A percentile compares a stretch with the other conserved stretches of the same genome.
These are phyloP conservation scores for Acipenser ruthenus DNA, from an alignment of 2,797 vertebrate genomes.

Conservation along the genomic window DNA sequence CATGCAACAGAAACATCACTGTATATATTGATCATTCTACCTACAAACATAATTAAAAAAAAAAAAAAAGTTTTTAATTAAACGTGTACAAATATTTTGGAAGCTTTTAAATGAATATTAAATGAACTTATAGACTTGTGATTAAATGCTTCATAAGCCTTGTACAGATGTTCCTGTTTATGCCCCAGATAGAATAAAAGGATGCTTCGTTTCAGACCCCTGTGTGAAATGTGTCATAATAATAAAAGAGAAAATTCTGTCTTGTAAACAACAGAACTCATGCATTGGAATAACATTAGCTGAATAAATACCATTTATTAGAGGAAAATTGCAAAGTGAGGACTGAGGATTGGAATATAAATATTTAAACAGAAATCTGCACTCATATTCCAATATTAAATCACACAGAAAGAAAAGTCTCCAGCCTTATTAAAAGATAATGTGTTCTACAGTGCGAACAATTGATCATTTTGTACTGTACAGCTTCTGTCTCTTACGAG, in stretches of 20 bases:
- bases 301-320: slow-evolving; percentile 54
- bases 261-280: too few relatives aligned
- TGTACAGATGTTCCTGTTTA: too few relatives aligned
- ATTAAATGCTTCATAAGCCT: too few relatives aligned
- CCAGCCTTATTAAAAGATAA: slow-evolving; percentile 65
- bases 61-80: too few relatives aligned
- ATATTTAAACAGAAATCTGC: slow-evolving; percentile 64
- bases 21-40: too few relatives aligned
- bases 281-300: slow-evolving; percentile 29
- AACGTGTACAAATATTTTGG: not conserved
- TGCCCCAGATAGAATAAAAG: not conserved
- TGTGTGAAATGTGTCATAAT: not conserved
- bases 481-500: slow-evolving; percentile 6
- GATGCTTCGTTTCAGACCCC: not conserved
- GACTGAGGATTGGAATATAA: slow-evolving; percentile 49
- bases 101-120: not conserved
- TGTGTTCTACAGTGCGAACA: slow-evolving; percentile 48
- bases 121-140: too few relatives aligned
- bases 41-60: too few relatives aligned
- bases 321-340: slow-evolving; percentile 38
- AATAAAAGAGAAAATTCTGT: too few relatives aligned
- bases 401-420: slow-evolving; percentile 53
- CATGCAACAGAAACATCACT: too few relatives aligned
- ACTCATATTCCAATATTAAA: slow-evolving; percentile 54
- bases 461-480: slow-evolving; percentile 33